Evolutionary conservation across 2,113 vertebrate genomes (phyloP), one percentile per base, ranked within the genome.

Genomic region (Pedionomus torquatus): DNA sequence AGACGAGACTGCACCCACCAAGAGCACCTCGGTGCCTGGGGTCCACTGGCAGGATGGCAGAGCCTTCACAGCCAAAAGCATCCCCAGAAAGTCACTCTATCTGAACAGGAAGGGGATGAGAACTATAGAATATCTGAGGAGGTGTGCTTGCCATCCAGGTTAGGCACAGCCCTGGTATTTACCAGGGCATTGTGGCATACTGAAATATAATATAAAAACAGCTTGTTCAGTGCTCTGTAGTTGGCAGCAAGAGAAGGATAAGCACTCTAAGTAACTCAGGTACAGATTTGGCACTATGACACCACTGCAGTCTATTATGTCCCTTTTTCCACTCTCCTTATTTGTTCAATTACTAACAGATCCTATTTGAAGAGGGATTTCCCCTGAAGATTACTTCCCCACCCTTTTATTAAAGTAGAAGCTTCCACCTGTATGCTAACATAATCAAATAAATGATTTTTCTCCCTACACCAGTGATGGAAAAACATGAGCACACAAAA

Each of bases 11-110:
- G 17, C 46, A 46, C 9, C 26, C 80, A 30, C 23, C 83, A 39
- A 3, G 0, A 1, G 2, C 41, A 23, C 41, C 49, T 13, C 2
- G 0, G 44, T 35, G 51, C 78, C 39, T 25, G 28, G 18, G 30
- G 9, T 37, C 49, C 2, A 1, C 48, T 19, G 31, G 17, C 39
- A 69, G 61, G 52, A 54, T 28, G n/a, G 46, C 68, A 68, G 33
- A 70, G 37, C 28, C 37, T 70, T 33, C 6, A 2, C 10, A n/a
- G 72, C n/a, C n/a, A 79, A 55, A 54, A 26, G 11, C 4, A 2
- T 7, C 20, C 44, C 21, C 28, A 5, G 3, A 65, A 65, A n/a
- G 25, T 54, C 51, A 72, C 41, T 21, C n/a, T 33, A 41, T 31
- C 43, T n/a, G 48, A 41, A 65, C 26, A 68, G 46, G 23, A 83